Conservation (phyloP, 2,113 vertebrate genomes). For the Excalfactoria chinensis region DNA sequence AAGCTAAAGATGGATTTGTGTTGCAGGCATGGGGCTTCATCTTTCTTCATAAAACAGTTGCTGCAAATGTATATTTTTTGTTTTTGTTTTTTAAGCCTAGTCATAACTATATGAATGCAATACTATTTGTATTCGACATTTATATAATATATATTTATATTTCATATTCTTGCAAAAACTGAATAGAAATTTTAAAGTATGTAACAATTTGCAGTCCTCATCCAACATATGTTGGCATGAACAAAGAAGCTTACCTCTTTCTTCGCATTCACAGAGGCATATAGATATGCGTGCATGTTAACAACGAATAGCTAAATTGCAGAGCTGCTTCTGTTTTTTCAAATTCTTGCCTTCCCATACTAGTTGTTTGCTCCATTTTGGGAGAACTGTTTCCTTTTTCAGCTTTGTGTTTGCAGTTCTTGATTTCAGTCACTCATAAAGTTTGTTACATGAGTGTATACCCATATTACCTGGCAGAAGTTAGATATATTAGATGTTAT, state of each 20-base stretch:
- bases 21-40: not conserved
- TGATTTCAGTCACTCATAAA: not conserved
- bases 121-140: not conserved
- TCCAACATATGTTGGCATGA: not conserved
- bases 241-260: not conserved
- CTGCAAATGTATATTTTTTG: not conserved
- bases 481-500: not conserved
- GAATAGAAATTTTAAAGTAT: not conserved
- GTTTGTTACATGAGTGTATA: not conserved
- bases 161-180: not conserved
- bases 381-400: not conserved
- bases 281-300: accelerated
- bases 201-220: not conserved
- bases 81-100: not conserved
- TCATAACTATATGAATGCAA: not conserved
- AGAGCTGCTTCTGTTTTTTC: not conserved
- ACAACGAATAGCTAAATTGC: not conserved
- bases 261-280: not conserved
- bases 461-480: not conserved
- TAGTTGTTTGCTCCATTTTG: not conserved
- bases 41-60: not conserved
- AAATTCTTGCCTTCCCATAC: not conserved
- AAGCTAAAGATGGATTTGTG: not conserved
- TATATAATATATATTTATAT: too few species aligned
- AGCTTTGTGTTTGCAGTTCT: not conserved